phyloP scores from a whole-genome alignment of 1,140 invertebrate genomes.

The Brachionus sp. region DNA sequence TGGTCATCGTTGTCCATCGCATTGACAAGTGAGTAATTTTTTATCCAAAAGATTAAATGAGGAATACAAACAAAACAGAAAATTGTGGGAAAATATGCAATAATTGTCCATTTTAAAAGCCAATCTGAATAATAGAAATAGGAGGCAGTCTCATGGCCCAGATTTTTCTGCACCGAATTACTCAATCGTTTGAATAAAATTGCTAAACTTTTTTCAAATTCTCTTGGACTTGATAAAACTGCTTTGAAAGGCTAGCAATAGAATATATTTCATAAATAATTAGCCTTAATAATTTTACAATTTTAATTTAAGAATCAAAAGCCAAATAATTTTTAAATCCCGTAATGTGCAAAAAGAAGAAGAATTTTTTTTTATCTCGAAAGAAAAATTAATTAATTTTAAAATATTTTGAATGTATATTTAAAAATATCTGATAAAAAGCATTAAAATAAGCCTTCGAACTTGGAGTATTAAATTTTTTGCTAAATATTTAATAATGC shows the following conservation, averaged over 20 bases:
- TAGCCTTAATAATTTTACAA: neutral
- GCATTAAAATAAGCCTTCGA: too few species aligned
- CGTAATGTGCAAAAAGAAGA: too few species aligned
- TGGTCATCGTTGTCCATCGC: neutral
- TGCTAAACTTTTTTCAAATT: neutral
- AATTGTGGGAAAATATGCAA: neutral
- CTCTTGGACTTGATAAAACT: neutral
- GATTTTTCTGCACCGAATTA: neutral
- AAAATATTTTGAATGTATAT: too few species aligned
- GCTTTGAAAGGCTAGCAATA: neutral
- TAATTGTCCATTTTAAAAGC: neutral
- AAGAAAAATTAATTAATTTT: too few species aligned
- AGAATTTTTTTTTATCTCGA: too few species aligned
- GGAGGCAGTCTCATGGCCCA: neutral
- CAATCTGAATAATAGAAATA: neutral
- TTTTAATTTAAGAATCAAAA: neutral
- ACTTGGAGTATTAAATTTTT: too few species aligned
- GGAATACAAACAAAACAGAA: constrained; percentile 19
- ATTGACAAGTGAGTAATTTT: neutral
- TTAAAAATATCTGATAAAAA: too few species aligned
- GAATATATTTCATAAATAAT: neutral
- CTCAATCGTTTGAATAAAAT: neutral
- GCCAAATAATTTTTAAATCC: too few species aligned
- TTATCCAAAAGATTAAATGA: neutral
- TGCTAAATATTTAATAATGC: too few species aligned